These are phyloP conservation scores for Yponomeuta plumbellus DNA, from an alignment of 2,888 invertebrate genomes.

Conservation along the genomic window DNA sequence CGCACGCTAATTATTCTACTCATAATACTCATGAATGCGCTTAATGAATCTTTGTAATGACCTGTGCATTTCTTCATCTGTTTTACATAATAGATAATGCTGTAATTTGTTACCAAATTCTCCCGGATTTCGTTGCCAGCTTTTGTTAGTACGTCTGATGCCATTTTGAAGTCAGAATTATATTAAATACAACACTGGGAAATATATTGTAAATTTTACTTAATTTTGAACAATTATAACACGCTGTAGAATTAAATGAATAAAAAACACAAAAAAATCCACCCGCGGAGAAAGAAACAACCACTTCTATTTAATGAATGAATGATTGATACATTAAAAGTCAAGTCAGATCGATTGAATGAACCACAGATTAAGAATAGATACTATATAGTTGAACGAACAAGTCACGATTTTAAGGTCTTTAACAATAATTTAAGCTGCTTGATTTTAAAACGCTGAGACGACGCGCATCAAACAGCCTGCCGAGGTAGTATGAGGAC, in stretches of 20 bases:
- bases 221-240: background rate
- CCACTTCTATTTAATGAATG: background rate
- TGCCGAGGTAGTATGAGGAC: too few relatives aligned
- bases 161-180: slow-evolving; percentile 35
- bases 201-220: background rate
- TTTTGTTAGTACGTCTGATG: slow-evolving; percentile 48
- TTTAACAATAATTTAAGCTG: too few relatives aligned
- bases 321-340: background rate
- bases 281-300: background rate
- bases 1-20: background rate
- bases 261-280: background rate
- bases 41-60: background rate
- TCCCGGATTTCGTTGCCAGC: slow-evolving; percentile 56
- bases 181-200: background rate
- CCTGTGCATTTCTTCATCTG: background rate
- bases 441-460: too few relatives aligned
- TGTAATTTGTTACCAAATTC: slow-evolving; percentile 53
- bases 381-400: too few relatives aligned
- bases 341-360: background rate
- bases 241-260: background rate
- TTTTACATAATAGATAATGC: background rate
- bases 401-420: too few relatives aligned
- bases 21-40: background rate
- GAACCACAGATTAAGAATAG: too few relatives aligned
- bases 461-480: too few relatives aligned